Evolutionary conservation across 2,113 vertebrate genomes (phyloP).

Genomic region (Rhinopithecus roxellana): DNA sequence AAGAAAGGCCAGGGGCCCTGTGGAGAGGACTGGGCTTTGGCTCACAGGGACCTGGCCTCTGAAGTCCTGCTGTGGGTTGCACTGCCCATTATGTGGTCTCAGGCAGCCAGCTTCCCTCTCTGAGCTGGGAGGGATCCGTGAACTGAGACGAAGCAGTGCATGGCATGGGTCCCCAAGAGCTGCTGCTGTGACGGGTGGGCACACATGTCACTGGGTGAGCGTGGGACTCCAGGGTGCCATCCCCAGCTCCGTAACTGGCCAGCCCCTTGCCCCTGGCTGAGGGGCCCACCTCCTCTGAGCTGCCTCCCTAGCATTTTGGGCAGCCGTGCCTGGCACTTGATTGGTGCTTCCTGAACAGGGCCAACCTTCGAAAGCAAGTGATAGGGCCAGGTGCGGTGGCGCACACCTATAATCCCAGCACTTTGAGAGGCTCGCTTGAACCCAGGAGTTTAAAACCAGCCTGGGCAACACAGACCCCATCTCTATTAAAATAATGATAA

Average conservation of each 20-base stretch:
- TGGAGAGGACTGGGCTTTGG: not conserved
- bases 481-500: no score
- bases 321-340: rapidly evolving
- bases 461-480: no score
- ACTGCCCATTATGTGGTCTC: not conserved
- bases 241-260: not conserved
- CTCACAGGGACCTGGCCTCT: not conserved
- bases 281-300: not conserved
- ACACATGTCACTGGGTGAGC: no score
- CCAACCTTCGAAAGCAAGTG: not conserved
- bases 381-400: not conserved
- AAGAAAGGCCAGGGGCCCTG: not conserved
- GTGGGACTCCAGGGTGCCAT: rapidly evolving
- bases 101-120: not conserved
- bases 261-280: not conserved
- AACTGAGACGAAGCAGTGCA: not conserved
- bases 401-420: no score
- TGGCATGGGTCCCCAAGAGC: not conserved
- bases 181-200: no score
- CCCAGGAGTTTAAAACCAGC: no score
- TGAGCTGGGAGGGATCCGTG: not conserved
- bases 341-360: not conserved
- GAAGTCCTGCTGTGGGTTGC: not conserved
- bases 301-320: not conserved
- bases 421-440: no score